phyloP scores from a whole-genome alignment of 2,888 invertebrate genomes.

The Allacma fusca region DNA sequence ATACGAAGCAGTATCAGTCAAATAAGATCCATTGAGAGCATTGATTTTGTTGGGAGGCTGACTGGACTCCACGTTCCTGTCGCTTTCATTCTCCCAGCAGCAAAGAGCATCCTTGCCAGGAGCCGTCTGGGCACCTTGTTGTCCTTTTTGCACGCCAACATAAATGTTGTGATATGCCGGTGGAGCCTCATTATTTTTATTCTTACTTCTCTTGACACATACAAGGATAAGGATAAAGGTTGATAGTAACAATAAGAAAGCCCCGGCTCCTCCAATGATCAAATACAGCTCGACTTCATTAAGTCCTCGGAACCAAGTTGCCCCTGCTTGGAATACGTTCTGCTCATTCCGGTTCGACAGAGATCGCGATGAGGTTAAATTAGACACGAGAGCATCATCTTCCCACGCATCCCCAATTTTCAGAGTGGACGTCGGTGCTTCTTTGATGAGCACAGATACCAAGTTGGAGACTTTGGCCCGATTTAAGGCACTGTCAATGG shows the following conservation, averaged over 20 bases:
- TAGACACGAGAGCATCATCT: constrained; percentile 60
- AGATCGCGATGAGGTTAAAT: constrained; percentile 60
- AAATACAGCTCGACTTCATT: constrained; percentile 61
- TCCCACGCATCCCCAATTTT: constrained; percentile 61
- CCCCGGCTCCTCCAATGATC: constrained; percentile 60
- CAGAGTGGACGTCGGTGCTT: constrained; percentile 61
- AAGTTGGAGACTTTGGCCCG: constrained; percentile 63
- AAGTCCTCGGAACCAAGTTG: constrained; percentile 60
- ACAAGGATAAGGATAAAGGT: constrained; percentile 60
- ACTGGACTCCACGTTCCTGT: constrained; percentile 42
- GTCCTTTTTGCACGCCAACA: constrained; percentile 50
- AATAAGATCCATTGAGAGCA: constrained; percentile 51
- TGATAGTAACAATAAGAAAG: constrained; percentile 60
- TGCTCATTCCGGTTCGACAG: constrained; percentile 53
- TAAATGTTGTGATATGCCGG: constrained; percentile 61
- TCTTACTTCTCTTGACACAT: constrained; percentile 57
- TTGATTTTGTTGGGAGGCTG: constrained; percentile 48
- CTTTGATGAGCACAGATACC: constrained; percentile 62
- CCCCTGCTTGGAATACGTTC: constrained; percentile 60
- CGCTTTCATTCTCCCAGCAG: constrained; percentile 61
- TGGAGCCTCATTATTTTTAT: constrained; percentile 56
- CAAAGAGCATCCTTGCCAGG: constrained; percentile 56
- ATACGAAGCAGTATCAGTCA: constrained; percentile 56
- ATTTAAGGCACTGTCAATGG: constrained; percentile 61
- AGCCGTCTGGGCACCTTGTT: constrained; percentile 20